Evolutionary conservation across 1,140 invertebrate species (phyloP).

Genomic region (Macrotrachela quadricornifera): DNA sequence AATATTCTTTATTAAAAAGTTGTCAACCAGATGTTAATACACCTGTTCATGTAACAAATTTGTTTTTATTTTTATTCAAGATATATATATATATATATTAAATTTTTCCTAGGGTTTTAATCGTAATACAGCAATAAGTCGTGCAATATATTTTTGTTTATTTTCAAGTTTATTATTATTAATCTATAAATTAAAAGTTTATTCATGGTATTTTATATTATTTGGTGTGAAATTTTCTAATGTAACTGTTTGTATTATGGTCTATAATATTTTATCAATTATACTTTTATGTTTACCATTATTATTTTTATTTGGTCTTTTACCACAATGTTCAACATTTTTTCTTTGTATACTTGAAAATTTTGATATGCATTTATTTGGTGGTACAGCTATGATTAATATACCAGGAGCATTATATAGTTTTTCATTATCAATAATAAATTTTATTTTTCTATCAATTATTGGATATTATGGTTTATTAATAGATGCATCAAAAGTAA

Average conservation of each 20-base stretch:
- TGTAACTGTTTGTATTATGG: not conserved
- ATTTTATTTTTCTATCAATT: constrained; percentile 47
- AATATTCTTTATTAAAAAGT: constrained; percentile 90
- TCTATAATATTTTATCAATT: constrained; percentile 28
- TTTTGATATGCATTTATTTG: constrained; percentile 87
- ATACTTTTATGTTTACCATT: constrained; percentile 73
- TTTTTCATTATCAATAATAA: constrained; percentile 52
- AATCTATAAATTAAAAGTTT: no score
- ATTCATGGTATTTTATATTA: no score
- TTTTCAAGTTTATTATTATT: constrained; percentile 48
- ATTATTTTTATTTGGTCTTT: constrained; percentile 72
- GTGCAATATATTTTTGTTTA: constrained; percentile 82
- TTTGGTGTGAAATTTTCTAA: no score
- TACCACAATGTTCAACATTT: constrained; percentile 90
- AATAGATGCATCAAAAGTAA: no score
- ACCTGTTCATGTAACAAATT: constrained; percentile 48
- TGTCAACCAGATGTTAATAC: constrained; percentile 95
- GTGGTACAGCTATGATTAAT: constrained; percentile 74
- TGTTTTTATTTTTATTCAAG: no score
- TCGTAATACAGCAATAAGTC: constrained; percentile 66
- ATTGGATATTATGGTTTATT: no score
- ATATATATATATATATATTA: no score
- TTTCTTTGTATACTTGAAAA: constrained; percentile 81
- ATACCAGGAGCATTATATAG: constrained; percentile 62
- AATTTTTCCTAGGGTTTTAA: constrained; percentile 50